Evolutionary conservation across 2,113 vertebrate genomes (phyloP).

Genomic region (Sialia sialis): DNA sequence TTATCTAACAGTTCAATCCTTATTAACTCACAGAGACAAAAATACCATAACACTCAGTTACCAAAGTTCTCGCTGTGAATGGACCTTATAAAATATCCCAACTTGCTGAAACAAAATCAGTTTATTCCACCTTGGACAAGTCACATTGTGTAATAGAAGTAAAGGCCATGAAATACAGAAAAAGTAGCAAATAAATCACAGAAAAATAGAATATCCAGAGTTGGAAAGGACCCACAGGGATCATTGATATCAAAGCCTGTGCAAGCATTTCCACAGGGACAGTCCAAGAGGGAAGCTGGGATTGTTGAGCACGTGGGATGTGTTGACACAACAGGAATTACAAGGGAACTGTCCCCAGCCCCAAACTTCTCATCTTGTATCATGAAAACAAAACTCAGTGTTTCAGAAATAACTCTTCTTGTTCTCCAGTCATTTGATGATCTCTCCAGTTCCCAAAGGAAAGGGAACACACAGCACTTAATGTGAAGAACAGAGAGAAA

Average conservation of each 20-base stretch:
- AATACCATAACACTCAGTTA: neutral
- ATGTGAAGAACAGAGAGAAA: neutral
- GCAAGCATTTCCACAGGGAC: neutral
- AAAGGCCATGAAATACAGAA: neutral
- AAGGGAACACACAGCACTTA: neutral
- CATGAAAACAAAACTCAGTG: neutral
- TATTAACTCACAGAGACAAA: neutral
- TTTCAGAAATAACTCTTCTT: neutral
- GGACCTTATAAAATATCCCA: neutral
- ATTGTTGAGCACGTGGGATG: rapidly evolving
- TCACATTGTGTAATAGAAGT: neutral
- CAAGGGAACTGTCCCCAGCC: neutral
- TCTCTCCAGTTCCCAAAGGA: neutral
- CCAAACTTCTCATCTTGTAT: neutral
- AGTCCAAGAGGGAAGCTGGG: neutral
- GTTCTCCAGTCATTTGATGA: neutral
- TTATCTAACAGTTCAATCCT: neutral
- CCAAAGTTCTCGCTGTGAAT: rapidly evolving
- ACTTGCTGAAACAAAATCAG: neutral
- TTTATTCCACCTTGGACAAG: neutral
- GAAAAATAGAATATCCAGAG: neutral
- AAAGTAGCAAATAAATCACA: neutral
- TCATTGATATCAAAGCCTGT: neutral
- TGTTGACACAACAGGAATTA: neutral
- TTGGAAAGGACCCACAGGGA: neutral